Evolutionary conservation across 2,797 vertebrate genomes (phyloP).

Genomic region (Artibeus jamaicensis): DNA sequence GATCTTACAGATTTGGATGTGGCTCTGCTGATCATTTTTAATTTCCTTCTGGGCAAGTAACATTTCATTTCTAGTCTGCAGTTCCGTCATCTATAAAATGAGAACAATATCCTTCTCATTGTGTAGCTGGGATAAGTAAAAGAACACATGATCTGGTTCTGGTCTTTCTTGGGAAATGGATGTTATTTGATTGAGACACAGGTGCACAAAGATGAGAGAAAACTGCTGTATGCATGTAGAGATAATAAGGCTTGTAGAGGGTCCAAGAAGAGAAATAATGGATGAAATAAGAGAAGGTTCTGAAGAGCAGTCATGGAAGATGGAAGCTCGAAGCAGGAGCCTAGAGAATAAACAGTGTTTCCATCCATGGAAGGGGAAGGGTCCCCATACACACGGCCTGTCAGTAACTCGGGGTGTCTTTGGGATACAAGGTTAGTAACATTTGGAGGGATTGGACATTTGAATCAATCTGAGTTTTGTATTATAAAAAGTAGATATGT

Average conservation of each 20-base stretch:
- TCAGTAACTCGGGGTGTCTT: neutral
- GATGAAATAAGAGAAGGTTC: neutral
- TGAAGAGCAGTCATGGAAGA: neutral
- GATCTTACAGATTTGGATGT: neutral
- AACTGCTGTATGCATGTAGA: neutral
- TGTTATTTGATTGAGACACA: neutral
- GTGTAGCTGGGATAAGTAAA: neutral
- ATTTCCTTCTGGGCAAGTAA: neutral
- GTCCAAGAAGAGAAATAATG: neutral
- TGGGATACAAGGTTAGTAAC: neutral
- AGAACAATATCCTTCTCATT: neutral
- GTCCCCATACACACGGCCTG: neutral
- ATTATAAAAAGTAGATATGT: neutral
- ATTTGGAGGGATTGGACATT: neutral
- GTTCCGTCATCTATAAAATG: neutral
- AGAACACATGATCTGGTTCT: neutral
- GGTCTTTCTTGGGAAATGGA: neutral
- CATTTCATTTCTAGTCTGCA: neutral
- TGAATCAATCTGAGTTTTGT: neutral
- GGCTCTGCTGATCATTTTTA: neutral
- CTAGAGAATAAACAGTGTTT: neutral
- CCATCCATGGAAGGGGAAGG: no score
- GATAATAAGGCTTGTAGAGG: neutral
- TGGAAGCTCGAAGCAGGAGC: neutral
- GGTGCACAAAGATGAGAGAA: neutral